Evolutionary conservation across 2,113 vertebrate species (phyloP).

Genomic region (Sclerurus mexicanus): DNA sequence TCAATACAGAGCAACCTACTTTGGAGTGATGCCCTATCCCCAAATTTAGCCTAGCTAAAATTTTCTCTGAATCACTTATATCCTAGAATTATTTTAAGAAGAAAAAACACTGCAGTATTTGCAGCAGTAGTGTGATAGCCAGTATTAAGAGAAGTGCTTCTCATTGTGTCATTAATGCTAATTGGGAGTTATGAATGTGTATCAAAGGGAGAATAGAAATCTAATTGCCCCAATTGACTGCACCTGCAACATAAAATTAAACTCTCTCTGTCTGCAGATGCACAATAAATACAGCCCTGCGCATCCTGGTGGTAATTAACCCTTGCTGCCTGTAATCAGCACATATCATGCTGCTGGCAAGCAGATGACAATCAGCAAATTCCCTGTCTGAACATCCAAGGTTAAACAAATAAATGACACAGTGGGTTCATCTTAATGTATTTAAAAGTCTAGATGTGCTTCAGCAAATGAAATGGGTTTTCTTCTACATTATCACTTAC

Average conservation of each 20-base stretch:
- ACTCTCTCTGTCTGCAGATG: slow-evolving; percentile 52
- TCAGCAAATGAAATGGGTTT: slow-evolving; percentile 33
- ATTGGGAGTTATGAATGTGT: slow-evolving; percentile 56
- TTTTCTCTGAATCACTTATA: neutral
- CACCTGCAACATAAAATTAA: slow-evolving; percentile 66
- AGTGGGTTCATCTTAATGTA: slow-evolving; percentile 17
- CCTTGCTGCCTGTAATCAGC: slow-evolving; percentile 57
- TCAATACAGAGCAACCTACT: neutral
- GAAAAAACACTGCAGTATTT: neutral
- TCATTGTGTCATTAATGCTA: slow-evolving; percentile 42
- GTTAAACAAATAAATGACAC: slow-evolving; percentile 54
- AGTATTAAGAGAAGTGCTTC: neutral
- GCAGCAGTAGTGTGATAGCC: neutral
- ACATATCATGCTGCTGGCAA: slow-evolving; percentile 33
- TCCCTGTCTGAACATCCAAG: slow-evolving; percentile 42
- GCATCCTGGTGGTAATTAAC: slow-evolving; percentile 58
- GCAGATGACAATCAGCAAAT: slow-evolving; percentile 52
- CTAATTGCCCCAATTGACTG: slow-evolving; percentile 59
- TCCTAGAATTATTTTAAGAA: neutral
- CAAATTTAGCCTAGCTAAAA: neutral
- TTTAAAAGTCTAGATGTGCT: slow-evolving; percentile 28
- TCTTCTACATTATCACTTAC: slow-evolving; percentile 39
- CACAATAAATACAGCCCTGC: slow-evolving; percentile 51
- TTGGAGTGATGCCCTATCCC: neutral
- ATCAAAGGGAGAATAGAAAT: slow-evolving; percentile 58